These are phyloP conservation scores for Mustela lutreola DNA, from an alignment of 2,113 vertebrate genomes.

Conservation along the genomic window DNA sequence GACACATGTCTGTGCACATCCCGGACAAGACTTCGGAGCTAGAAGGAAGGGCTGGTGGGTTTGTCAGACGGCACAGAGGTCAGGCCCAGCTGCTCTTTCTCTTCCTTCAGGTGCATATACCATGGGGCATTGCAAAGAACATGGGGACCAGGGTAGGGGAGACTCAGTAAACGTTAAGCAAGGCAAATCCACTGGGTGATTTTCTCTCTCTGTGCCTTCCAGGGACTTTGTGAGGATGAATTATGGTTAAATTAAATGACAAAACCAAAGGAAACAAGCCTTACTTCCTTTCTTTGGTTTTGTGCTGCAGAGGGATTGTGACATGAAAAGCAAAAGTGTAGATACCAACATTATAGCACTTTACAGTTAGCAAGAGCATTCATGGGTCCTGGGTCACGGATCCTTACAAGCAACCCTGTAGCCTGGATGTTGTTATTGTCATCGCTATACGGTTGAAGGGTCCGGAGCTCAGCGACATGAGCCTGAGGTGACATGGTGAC, in stretches of 20 bases:
- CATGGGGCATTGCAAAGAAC: fast-evolving
- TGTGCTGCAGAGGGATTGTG: neutral
- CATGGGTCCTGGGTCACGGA: neutral
- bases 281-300: constrained; percentile 26
- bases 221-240: neutral
- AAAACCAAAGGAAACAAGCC: neutral
- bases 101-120: neutral
- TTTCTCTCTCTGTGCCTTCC: constrained; percentile 24
- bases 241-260: neutral
- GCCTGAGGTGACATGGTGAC: neutral
- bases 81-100: neutral
- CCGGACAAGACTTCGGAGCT: neutral
- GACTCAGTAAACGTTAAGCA: neutral
- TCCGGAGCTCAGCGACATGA: neutral
- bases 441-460: neutral
- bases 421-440: neutral
- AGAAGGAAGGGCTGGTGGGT: neutral
- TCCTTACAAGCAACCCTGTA: neutral
- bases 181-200: neutral
- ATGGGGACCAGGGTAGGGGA: neutral
- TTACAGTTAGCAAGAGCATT: neutral
- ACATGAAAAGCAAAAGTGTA: neutral
- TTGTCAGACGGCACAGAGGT: neutral
- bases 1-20: fast-evolving
- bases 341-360: neutral